These are phyloP conservation scores for Leptinotarsa defecta DNA, from an alignment of 1,140 invertebrate species.

Conservation along the genomic window DNA sequence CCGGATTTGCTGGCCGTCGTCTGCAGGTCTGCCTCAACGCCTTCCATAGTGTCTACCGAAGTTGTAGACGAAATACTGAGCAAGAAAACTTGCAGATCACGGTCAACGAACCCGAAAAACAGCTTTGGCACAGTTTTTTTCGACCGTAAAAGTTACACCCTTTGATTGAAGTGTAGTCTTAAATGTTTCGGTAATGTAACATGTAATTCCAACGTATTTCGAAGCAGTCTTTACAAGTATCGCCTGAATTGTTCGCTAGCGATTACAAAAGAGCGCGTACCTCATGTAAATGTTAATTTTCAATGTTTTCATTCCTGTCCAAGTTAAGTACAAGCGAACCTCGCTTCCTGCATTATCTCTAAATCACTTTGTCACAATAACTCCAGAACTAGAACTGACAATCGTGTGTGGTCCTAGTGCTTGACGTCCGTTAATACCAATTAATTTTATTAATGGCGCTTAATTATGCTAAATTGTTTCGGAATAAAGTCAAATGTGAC, in stretches of 20 bases:
- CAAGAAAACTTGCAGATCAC: too few relatives aligned
- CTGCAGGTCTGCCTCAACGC: too few relatives aligned
- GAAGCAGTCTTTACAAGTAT: background rate
- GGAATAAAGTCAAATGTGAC: constrained; percentile 21
- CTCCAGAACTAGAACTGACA: constrained; percentile 35
- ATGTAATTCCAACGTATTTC: too few relatives aligned
- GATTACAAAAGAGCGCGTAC: background rate
- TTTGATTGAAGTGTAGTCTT: too few relatives aligned
- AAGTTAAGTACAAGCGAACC: constrained; percentile 12
- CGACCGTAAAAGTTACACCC: too few relatives aligned
- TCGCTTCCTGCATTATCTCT: constrained; percentile 29
- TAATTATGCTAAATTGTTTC: constrained; percentile 27
- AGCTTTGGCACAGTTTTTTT: too few relatives aligned
- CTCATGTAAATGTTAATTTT: constrained; percentile 30
- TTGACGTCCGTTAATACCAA: constrained; percentile 20
- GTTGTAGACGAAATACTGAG: too few relatives aligned
- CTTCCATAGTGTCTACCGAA: too few relatives aligned
- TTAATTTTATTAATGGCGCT: constrained; percentile 27
- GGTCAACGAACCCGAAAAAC: too few relatives aligned
- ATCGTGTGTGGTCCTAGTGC: constrained; percentile 40
- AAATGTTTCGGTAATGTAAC: too few relatives aligned
- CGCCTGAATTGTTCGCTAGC: background rate
- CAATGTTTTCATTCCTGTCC: constrained; percentile 26
- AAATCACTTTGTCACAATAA: constrained; percentile 41
- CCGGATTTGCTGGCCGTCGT: too few relatives aligned